phyloP scores from a whole-genome alignment of 37 sponge, comb jelly and placozoan genomes.

The Diacarnus erythraeanus region DNA sequence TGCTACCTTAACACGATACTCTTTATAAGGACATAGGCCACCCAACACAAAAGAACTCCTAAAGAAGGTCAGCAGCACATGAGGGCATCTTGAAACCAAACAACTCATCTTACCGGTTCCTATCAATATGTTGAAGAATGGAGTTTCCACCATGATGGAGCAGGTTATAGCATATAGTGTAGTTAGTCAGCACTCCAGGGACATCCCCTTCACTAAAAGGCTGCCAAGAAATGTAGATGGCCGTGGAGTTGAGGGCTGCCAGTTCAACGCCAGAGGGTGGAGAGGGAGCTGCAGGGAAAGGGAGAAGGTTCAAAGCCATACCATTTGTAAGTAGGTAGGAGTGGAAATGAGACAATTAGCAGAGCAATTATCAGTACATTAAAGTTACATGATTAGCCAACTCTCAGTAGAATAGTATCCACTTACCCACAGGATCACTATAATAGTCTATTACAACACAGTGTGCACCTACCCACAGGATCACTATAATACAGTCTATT shows the following conservation, averaged over 20 bases:
- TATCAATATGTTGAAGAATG: background rate
- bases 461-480: no score
- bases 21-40: conserved; percentile 7
- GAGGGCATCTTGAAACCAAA: no score
- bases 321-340: no score
- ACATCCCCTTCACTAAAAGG: conserved; percentile 10
- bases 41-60: background rate
- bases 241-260: conserved; percentile 1
- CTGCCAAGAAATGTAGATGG: conserved; percentile 24
- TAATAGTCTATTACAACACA: no score
- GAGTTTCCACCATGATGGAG: conserved; percentile 10
- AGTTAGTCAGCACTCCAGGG: conserved; percentile 23
- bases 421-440: no score
- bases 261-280: background rate
- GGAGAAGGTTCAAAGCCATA: no score
- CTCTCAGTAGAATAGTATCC: no score
- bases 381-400: no score
- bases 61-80: background rate
- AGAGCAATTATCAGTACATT: no score
- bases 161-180: conserved; percentile 5
- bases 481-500: no score
- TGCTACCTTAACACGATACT: conserved; percentile 15
- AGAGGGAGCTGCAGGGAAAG: conserved; percentile 20
- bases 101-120: background rate
- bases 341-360: no score